Percentiles rank a stretch among this genome's conserved stretches.
Evolutionary conservation across 1,140 invertebrate genomes (phyloP).

Genomic region (Thaumatotibia leucotreta): DNA sequence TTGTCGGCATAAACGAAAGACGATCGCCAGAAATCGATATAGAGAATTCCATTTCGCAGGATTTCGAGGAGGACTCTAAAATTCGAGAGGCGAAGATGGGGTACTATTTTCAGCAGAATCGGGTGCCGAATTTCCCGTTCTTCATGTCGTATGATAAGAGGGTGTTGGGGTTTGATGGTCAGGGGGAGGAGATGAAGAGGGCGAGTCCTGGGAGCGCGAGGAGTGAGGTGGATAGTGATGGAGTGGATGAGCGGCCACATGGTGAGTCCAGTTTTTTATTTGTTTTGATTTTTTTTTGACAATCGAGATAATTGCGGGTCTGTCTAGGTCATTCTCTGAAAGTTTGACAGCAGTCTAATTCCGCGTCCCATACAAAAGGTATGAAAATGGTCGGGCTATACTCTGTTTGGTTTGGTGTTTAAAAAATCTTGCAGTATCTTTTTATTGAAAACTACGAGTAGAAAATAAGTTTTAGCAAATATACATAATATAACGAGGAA

Average conservation of each 20-base stretch:
- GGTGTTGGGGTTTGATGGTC: slow-evolving; percentile 33
- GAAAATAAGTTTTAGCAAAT: no score
- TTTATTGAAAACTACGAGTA: no score
- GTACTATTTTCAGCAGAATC: slow-evolving; percentile 63
- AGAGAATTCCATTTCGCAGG: slow-evolving; percentile 60
- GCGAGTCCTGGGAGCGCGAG: slow-evolving; percentile 58
- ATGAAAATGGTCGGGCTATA: no score
- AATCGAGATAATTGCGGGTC: no score
- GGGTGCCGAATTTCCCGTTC: slow-evolving; percentile 65
- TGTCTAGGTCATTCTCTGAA: not conserved
- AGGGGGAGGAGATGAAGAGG: slow-evolving; percentile 56
- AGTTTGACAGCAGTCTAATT: no score
- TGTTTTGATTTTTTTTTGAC: not conserved
- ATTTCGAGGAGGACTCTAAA: slow-evolving; percentile 60
- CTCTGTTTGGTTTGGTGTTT: no score
- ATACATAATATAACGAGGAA: no score
- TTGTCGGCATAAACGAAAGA: slow-evolving; percentile 57
- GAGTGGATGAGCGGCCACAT: slow-evolving; percentile 57
- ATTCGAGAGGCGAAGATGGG: slow-evolving; percentile 54
- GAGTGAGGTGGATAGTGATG: slow-evolving; percentile 68
- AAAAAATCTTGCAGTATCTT: no score
- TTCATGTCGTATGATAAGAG: slow-evolving; percentile 67
- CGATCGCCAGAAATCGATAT: slow-evolving; percentile 69
- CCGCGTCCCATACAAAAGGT: no score
- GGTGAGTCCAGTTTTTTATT: slow-evolving; percentile 36